phyloP scores from a whole-genome alignment of 1,140 invertebrate genomes.

The Anastrepha obliqua region DNA sequence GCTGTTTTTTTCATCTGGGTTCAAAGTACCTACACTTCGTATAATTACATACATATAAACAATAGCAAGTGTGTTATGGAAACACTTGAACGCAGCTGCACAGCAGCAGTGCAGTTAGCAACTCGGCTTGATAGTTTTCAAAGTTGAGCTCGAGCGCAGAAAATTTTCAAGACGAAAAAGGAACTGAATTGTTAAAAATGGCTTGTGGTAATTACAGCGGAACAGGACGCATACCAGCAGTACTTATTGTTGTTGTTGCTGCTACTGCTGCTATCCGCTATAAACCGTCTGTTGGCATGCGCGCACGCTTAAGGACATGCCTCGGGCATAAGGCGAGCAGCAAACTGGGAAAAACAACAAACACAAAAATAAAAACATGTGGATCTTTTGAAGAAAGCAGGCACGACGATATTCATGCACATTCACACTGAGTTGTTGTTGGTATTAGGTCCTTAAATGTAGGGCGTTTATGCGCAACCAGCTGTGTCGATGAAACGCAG shows the following conservation, averaged over 20 bases:
- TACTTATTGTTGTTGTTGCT: neutral
- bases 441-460: slow-evolving; percentile 6
- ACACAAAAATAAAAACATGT: neutral
- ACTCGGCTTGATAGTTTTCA: neutral
- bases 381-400: neutral
- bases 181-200: neutral
- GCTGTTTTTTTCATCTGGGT: too few species aligned
- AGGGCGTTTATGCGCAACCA: neutral
- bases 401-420: neutral
- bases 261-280: neutral
- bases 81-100: slow-evolving; percentile 12
- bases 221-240: neutral
- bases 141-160: neutral
- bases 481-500: neutral
- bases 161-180: neutral
- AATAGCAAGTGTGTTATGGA: neutral
- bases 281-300: neutral
- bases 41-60: neutral
- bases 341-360: neutral
- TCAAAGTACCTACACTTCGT: neutral
- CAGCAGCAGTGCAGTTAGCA: neutral
- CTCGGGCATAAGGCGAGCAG: neutral
- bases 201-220: neutral
- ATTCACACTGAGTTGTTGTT: neutral
- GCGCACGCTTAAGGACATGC: neutral